Conservation (phyloP, 2,888 invertebrate species). For the Stegophylla sp. region DNA sequence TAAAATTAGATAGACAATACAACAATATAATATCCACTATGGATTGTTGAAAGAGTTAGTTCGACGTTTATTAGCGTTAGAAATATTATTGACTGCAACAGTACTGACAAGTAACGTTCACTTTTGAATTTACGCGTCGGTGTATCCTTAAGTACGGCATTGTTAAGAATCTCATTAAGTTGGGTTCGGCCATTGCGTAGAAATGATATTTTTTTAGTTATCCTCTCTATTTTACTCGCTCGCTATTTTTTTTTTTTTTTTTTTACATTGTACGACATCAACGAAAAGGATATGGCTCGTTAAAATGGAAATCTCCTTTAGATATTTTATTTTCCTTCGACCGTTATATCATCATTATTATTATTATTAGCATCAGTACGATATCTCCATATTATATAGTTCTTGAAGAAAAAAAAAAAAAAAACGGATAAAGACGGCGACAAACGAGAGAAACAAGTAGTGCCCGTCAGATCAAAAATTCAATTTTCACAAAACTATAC, state of each 20-base stretch:
- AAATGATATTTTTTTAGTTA: conserved; percentile 14
- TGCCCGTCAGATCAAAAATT: not conserved
- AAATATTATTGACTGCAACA: not conserved
- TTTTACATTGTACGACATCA: conserved; percentile 28
- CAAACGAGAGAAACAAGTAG: not conserved
- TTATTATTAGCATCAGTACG: conserved; percentile 32
- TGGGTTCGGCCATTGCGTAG: conserved; percentile 13
- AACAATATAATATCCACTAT: too few relatives aligned
- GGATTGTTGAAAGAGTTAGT: not conserved
- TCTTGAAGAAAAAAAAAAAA: not conserved
- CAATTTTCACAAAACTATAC: not conserved
- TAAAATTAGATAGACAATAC: too few relatives aligned
- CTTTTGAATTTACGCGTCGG: conserved; percentile 31
- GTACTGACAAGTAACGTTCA: not conserved
- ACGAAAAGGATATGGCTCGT: conserved; percentile 47
- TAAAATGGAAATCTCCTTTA: conserved; percentile 45
- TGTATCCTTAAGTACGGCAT: conserved; percentile 31
- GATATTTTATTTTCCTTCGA: conserved; percentile 19
- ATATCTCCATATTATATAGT: conserved; percentile 7
- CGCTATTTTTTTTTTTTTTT: conserved; percentile 9
- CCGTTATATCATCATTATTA: not conserved
- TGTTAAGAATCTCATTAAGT: conserved; percentile 39
- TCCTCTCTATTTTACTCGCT: not conserved
- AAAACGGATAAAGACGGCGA: not conserved
- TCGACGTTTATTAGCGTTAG: not conserved